Percentiles rank a stretch among this genome's conserved stretches.
Conservation (phyloP, 1,140 invertebrate species). For the Solen grandis region DNA sequence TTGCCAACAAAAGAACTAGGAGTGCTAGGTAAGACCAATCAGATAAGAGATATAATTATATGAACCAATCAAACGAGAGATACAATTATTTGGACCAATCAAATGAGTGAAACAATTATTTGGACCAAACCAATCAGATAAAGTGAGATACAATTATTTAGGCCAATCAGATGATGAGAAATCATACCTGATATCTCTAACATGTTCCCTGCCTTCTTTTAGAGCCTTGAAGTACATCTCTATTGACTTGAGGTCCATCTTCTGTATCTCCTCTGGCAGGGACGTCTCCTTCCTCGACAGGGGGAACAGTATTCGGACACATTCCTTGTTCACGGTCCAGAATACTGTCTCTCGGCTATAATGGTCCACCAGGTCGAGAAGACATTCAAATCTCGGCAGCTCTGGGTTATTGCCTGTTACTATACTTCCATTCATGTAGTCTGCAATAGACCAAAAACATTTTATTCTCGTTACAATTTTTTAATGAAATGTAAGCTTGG, state of each 20-base stretch:
- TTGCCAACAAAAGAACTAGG: too few species aligned
- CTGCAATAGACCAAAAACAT: constrained; percentile 1
- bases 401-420: constrained; percentile 29
- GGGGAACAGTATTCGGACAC: constrained; percentile 46
- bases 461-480: background rate
- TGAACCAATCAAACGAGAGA: too few species aligned
- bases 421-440: constrained; percentile 26
- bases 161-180: too few species aligned
- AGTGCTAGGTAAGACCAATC: too few species aligned
- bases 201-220: constrained; percentile 53
- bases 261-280: constrained; percentile 43
- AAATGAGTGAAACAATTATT: too few species aligned
- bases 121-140: too few species aligned
- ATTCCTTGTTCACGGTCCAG: constrained; percentile 37
- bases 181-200: constrained; percentile 43
- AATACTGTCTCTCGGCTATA: constrained; percentile 36
- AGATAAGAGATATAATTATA: too few species aligned
- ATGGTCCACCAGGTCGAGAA: constrained; percentile 28
- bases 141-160: too few species aligned
- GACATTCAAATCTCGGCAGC: constrained; percentile 31
- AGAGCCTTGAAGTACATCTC: constrained; percentile 54
- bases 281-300: constrained; percentile 42
- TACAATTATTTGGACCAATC: too few species aligned
- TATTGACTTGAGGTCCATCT: constrained; percentile 48
- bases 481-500: too few species aligned